Evolutionary conservation across 2,888 invertebrate species (phyloP).

Genomic region (Amiota minor): DNA sequence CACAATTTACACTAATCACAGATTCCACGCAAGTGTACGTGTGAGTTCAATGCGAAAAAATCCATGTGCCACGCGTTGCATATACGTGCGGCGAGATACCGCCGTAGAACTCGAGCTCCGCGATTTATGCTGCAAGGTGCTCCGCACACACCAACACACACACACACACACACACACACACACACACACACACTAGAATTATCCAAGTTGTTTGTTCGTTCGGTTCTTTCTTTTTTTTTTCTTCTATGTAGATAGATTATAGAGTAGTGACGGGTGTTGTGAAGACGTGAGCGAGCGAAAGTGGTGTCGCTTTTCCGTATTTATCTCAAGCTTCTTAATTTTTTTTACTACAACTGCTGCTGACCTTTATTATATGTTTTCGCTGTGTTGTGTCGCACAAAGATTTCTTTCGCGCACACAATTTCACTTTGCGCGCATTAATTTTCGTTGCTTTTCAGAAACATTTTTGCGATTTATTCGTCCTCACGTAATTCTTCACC

Average conservation of each 20-base stretch:
- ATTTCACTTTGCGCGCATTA: conserved; percentile 26
- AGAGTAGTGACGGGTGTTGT: neutral
- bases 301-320: neutral
- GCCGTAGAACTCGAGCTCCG: neutral
- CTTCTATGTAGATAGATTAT: neutral
- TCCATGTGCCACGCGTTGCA: conserved; percentile 11
- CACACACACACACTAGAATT: conserved; percentile 43
- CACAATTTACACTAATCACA: conserved; percentile 41
- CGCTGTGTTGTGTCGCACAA: conserved; percentile 27
- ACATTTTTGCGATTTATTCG: conserved; percentile 12
- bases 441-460: conserved; percentile 20
- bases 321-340: conserved; percentile 10
- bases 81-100: neutral
- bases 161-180: conserved; percentile 1
- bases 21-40: neutral
- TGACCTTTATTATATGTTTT: conserved; percentile 21
- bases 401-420: conserved; percentile 23
- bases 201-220: conserved; percentile 47
- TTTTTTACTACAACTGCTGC: neutral
- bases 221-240: conserved; percentile 30
- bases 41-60: neutral
- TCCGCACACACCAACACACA: conserved; percentile 15
- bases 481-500: conserved; percentile 26
- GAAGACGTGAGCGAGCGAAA: neutral
- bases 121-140: conserved; percentile 9